These are phyloP conservation scores for Oceanites oceanicus DNA, from an alignment of 2,113 vertebrate species.

Conservation along the genomic window DNA sequence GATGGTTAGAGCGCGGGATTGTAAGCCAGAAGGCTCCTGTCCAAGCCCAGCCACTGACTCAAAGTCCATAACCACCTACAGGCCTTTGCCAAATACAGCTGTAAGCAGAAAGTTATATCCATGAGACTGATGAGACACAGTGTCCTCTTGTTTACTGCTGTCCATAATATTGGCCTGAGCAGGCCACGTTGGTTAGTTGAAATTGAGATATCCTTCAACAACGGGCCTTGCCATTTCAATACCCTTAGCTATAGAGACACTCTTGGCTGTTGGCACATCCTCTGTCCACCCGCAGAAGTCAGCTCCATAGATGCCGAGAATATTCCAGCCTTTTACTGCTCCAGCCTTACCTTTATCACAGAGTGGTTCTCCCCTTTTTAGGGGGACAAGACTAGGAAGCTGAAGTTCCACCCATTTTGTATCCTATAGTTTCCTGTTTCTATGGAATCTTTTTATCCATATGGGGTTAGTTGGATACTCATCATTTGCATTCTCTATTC, in stretches of 20 bases:
- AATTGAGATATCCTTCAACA: slow-evolving; percentile 1
- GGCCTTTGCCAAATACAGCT: slow-evolving; percentile 46
- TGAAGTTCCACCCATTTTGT: not conserved
- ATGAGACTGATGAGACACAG: slow-evolving; percentile 59
- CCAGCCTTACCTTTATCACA: not conserved
- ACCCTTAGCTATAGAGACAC: not conserved
- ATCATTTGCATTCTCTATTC: not conserved
- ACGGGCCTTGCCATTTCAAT: not conserved
- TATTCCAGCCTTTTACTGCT: not conserved
- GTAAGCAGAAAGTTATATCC: slow-evolving; percentile 68
- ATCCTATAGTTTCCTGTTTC: not conserved
- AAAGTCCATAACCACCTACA: slow-evolving; percentile 56
- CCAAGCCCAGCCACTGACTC: slow-evolving; percentile 65
- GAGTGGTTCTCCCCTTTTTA: not conserved
- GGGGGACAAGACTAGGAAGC: not conserved
- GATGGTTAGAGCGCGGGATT: slow-evolving; percentile 24
- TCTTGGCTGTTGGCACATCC: not conserved
- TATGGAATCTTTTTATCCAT: not conserved
- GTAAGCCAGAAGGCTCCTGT: slow-evolving; percentile 51
- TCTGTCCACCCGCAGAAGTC: not conserved
- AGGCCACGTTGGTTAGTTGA: not conserved
- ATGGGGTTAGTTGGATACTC: not conserved
- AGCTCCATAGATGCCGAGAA: not conserved
- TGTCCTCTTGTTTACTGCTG: slow-evolving; percentile 42
- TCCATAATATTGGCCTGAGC: slow-evolving; percentile 6